Conservation (phyloP, 2,113 vertebrate species). For the Empidonax traillii region DNA sequence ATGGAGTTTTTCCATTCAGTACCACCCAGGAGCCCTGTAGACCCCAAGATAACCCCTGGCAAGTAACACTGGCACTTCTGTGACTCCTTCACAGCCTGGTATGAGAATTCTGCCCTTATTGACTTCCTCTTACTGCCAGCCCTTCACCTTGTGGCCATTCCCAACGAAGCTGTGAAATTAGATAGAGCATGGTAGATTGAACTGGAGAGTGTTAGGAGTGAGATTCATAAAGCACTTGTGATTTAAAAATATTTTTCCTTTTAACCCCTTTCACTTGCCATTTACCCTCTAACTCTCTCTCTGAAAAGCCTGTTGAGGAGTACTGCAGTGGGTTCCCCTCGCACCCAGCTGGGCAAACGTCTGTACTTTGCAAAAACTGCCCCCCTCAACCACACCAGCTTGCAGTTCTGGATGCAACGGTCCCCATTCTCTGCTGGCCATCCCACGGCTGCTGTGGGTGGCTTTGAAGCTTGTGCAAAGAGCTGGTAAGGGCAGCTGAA, state of each 20-base stretch:
- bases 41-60: neutral
- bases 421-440: neutral
- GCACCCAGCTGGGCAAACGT: rapidly evolving
- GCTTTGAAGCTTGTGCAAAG: neutral
- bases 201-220: neutral
- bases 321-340: neutral
- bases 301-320: neutral
- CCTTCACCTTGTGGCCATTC: constrained; percentile 53
- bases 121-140: constrained; percentile 29
- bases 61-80: neutral
- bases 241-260: neutral
- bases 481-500: neutral
- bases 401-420: rapidly evolving
- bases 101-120: neutral
- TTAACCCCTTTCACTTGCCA: neutral
- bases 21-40: neutral
- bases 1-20: neutral
- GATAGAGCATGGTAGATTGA: constrained; percentile 27
- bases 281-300: neutral
- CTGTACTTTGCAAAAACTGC: neutral
- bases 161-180: constrained; percentile 61
- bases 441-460: rapidly evolving
- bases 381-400: neutral
- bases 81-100: neutral
- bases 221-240: neutral